Evolutionary conservation across 2,113 vertebrate genomes (phyloP), one percentile per base, ranked within the genome.

Genomic region (Boulengeromyrus knoepffleri): DNA sequence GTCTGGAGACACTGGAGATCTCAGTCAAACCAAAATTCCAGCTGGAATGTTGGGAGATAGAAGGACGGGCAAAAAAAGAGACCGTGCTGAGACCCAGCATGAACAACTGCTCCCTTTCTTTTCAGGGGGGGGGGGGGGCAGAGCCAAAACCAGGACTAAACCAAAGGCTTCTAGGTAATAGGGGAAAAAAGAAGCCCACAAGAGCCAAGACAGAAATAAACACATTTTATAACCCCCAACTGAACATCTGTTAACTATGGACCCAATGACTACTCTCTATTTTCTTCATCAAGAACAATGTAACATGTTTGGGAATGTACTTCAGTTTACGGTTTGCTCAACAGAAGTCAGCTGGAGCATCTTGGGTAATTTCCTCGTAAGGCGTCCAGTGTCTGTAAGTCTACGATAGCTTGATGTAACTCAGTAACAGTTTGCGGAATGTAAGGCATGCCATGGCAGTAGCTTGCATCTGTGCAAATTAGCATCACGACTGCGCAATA

Each of bases 1-100:
- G 85, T 89, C 88, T 21, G 24, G 91, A 80, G 89, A 91, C 91
- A 88, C 47, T 83, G 77, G 89, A 85, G 46, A 39, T 58, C 45
- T 90, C 53, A 24, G 80, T 83, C 8, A 15, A 90, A 62, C 88
- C 46, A 52, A 45, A 45, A 62, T 85, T 87, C 53, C 46, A 52
- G 74, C 36, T 80, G 36, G 36, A 80, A 80, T 42, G 74, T 19
- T 80, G 74, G 15, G 36, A 90, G 85, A n/a, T 39, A 88, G 89
- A 91, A 45, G 45, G 58, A 52, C 19, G 56, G n/a, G 27, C 83
- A 58, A 89, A 62, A 56, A 58, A 42, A 88, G 21, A 24, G 17
- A n/a, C 56, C 0, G 0, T n/a, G 21, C 19, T 56, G 5, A 56
- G 49, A 47, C 53, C 89, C 27, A 27, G 58, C 56, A 21, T 89